Percentiles rank a stretch among this genome's conserved stretches.
Evolutionary conservation across 2,113 vertebrate species (phyloP).

Genomic region (Spea bombifrons): DNA sequence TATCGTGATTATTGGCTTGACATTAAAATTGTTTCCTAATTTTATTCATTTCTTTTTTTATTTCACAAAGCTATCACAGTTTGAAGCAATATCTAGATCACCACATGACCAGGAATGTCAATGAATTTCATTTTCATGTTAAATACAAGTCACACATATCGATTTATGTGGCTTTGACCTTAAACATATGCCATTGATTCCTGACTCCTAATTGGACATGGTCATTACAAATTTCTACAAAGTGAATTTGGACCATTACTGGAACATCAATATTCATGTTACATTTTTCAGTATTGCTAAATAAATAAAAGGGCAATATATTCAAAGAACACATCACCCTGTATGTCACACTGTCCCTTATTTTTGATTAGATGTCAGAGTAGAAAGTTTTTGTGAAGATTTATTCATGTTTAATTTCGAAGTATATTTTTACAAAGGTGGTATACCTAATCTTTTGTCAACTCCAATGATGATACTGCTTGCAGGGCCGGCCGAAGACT

Average conservation of each 20-base stretch:
- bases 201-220: slow-evolving; percentile 32
- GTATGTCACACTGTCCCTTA: neutral
- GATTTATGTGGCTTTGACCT: slow-evolving; percentile 39
- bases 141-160: slow-evolving; percentile 41
- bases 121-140: slow-evolving; percentile 43
- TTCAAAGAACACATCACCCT: neutral
- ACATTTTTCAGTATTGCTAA: slow-evolving; percentile 16
- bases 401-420: neutral
- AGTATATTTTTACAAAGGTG: no score
- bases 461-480: no score
- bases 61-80: slow-evolving; percentile 4
- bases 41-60: neutral
- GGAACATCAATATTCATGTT: slow-evolving; percentile 26
- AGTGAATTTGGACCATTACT: slow-evolving; percentile 38
- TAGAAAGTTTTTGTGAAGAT: neutral
- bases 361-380: neutral
- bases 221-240: slow-evolving; percentile 36
- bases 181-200: slow-evolving; percentile 39
- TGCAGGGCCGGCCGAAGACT: no score
- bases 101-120: slow-evolving; percentile 12
- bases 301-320: slow-evolving; percentile 28
- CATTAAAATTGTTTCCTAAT: slow-evolving; percentile 18
- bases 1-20: slow-evolving; percentile 30
- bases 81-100: neutral
- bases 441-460: no score